Conservation (phyloP, 2,888 invertebrate genomes). For the Limnephilus rhombicus region DNA sequence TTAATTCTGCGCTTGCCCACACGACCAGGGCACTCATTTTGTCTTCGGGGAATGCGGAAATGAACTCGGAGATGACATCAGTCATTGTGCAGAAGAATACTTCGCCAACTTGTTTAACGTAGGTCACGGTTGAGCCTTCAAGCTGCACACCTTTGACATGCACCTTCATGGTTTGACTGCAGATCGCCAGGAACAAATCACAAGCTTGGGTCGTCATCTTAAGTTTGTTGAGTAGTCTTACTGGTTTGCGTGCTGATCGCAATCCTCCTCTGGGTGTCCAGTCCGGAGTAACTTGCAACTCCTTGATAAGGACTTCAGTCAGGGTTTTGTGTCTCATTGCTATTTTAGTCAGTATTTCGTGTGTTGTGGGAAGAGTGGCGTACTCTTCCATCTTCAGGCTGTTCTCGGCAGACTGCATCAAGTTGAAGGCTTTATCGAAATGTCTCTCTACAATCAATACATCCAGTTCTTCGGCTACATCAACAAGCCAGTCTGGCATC, state of each 20-base stretch:
- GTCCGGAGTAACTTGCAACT: conserved; percentile 92
- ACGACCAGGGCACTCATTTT: conserved; percentile 85
- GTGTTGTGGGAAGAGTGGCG: conserved; percentile 72
- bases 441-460: conserved; percentile 96
- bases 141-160: conserved; percentile 88
- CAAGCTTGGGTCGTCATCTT: conserved; percentile 85
- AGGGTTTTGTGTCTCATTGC: conserved; percentile 86
- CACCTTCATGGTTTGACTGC: conserved; percentile 89
- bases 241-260: conserved; percentile 89
- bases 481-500: conserved; percentile 91
- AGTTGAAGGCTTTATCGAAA: conserved; percentile 93
- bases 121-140: conserved; percentile 88
- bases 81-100: conserved; percentile 90
- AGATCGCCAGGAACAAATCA: conserved; percentile 88
- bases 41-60: conserved; percentile 87
- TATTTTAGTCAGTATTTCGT: conserved; percentile 77
- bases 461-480: conserved; percentile 95
- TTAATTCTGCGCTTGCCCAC: conserved; percentile 93
- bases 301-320: conserved; percentile 92
- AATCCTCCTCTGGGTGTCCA: conserved; percentile 94
- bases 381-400: conserved; percentile 73
- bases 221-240: conserved; percentile 89
- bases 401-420: conserved; percentile 81
- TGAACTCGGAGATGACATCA: conserved; percentile 81
- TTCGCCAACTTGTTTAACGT: conserved; percentile 88